Conservation (phyloP, 1,140 invertebrate genomes). For the Drosophila varians region DNA sequence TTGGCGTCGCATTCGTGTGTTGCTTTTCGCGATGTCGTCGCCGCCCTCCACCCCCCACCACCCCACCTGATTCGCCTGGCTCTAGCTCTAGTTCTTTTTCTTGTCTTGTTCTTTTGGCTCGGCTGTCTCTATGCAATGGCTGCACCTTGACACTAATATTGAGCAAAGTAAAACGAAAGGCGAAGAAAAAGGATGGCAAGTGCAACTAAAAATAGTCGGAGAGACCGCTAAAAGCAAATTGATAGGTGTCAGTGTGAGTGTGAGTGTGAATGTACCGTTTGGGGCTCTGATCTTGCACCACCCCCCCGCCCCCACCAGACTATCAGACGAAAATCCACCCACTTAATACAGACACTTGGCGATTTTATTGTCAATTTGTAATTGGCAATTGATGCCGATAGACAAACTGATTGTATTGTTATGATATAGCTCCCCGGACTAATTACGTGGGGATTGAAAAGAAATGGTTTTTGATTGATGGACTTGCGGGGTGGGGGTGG, state of each 20-base stretch:
- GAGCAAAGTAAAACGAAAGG: slow-evolving; percentile 55
- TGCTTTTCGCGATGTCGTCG: slow-evolving; percentile 45
- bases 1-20: slow-evolving; percentile 41
- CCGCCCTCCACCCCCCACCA: slow-evolving; percentile 2
- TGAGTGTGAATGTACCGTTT: slow-evolving; percentile 7
- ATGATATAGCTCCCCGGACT: slow-evolving; percentile 19
- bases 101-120: slow-evolving; percentile 48
- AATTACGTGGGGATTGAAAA: slow-evolving; percentile 27
- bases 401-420: slow-evolving; percentile 33
- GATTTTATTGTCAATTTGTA: slow-evolving; percentile 54
- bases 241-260: slow-evolving; percentile 31
- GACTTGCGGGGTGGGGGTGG: background rate
- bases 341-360: slow-evolving; percentile 44
- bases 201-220: slow-evolving; percentile 76
- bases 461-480: slow-evolving; percentile 20
- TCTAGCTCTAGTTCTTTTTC: slow-evolving; percentile 16
- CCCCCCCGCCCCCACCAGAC: background rate
- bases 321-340: background rate
- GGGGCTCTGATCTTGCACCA: background rate
- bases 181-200: slow-evolving; percentile 45
- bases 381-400: slow-evolving; percentile 45
- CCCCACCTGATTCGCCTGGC: background rate
- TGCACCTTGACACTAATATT: slow-evolving; percentile 81
- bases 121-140: slow-evolving; percentile 47
- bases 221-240: slow-evolving; percentile 64